Evolutionary conservation across 2,797 vertebrate genomes (phyloP).

Genomic region (Sciurus carolinensis): DNA sequence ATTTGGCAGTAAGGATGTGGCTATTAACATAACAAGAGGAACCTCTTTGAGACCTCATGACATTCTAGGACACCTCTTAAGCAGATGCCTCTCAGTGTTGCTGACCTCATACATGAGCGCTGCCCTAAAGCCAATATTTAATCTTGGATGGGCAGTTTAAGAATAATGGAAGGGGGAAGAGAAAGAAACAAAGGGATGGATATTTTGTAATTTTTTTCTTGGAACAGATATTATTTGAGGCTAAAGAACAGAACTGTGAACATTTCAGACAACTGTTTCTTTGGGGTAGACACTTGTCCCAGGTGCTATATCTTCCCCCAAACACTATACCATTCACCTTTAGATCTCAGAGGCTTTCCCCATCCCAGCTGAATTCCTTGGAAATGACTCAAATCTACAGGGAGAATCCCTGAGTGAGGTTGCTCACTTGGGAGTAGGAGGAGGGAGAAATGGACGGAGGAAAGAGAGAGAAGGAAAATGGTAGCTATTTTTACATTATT

Average conservation of each 20-base stretch:
- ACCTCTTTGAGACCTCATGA: slow-evolving; percentile 95
- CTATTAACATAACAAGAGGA: slow-evolving; percentile 97
- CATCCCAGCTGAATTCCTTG: slow-evolving; percentile 61
- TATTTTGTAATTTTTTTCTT: slow-evolving; percentile 85
- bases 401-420: not conserved
- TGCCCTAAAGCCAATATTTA: slow-evolving; percentile 66
- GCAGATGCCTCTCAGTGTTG: slow-evolving; percentile 98
- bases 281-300: slow-evolving; percentile 81
- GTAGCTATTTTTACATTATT: slow-evolving; percentile 89
- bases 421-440: slow-evolving; percentile 69
- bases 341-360: slow-evolving; percentile 54
- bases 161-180: slow-evolving; percentile 75
- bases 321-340: slow-evolving; percentile 82
- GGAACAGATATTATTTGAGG: slow-evolving; percentile 90
- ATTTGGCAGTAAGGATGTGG: slow-evolving; percentile 96
- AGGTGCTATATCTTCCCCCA: slow-evolving; percentile 74
- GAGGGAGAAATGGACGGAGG: slow-evolving; percentile 62
- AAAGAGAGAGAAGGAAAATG: slow-evolving; percentile 62
- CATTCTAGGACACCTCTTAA: slow-evolving; percentile 98
- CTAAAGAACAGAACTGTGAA: slow-evolving; percentile 85
- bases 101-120: slow-evolving; percentile 93
- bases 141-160: slow-evolving; percentile 18
- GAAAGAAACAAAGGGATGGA: slow-evolving; percentile 84
- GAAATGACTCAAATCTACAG: slow-evolving; percentile 76
- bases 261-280: slow-evolving; percentile 86